phyloP scores from a whole-genome alignment of 2,113 vertebrate genomes.

The Sapajus apella region DNA sequence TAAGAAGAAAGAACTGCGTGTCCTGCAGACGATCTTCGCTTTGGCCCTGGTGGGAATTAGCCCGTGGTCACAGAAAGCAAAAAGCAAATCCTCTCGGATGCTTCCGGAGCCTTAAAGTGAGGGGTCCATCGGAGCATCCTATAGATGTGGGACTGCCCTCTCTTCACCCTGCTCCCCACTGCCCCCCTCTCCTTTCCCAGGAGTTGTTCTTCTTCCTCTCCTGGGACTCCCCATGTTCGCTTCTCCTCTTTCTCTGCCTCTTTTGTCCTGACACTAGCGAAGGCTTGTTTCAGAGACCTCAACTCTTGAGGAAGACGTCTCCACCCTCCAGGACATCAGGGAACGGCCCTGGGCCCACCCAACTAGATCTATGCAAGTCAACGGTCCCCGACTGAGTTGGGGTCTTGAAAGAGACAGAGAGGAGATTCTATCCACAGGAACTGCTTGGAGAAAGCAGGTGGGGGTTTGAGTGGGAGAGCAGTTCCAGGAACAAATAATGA shows the following conservation, averaged over 20 bases:
- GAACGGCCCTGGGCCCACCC: fast-evolving
- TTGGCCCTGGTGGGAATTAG: slow-evolving; percentile 78
- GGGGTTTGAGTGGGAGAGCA: not conserved
- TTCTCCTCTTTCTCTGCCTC: too few species aligned
- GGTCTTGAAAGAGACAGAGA: not conserved
- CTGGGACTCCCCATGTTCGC: fast-evolving
- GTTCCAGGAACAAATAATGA: fast-evolving
- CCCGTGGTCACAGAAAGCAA: slow-evolving; percentile 73
- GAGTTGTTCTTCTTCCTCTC: too few species aligned
- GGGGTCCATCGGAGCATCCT: not conserved
- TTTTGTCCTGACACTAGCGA: fast-evolving
- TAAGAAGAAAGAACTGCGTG: slow-evolving; percentile 82
- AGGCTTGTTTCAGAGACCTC: not conserved
- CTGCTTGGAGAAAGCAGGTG: not conserved
- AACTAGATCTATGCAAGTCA: fast-evolving
- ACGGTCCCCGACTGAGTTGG: fast-evolving
- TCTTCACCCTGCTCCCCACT: not conserved
- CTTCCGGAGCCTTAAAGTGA: not conserved
- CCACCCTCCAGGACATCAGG: not conserved
- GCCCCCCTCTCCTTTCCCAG: fast-evolving
- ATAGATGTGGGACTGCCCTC: not conserved
- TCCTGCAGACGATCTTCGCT: slow-evolving; percentile 79
- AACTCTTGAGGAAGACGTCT: not conserved
- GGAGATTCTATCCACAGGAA: not conserved
- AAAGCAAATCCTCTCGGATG: slow-evolving; percentile 72